A percentile compares a stretch with the other conserved stretches of the same genome.
Evolutionary conservation across 2,797 vertebrate species (phyloP).

Genomic region (Enteromius fasciolatus): DNA sequence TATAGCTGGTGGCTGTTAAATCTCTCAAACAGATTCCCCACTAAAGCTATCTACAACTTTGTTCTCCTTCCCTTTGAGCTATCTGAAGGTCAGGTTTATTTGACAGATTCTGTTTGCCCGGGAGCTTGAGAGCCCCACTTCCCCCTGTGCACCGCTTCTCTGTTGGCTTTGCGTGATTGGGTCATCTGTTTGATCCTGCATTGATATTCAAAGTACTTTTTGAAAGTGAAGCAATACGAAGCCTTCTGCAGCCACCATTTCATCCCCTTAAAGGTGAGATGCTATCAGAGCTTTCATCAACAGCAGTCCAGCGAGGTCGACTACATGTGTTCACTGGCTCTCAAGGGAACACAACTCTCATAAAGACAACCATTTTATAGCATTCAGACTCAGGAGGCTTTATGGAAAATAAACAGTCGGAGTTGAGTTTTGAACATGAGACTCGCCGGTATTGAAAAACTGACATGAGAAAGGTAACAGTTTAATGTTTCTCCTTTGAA

Average conservation of each 20-base stretch:
- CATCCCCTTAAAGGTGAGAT: constrained; percentile 34
- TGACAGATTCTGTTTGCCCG: constrained; percentile 26
- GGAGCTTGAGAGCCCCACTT: constrained; percentile 31
- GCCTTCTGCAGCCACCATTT: constrained; percentile 26
- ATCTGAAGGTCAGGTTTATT: constrained; percentile 48
- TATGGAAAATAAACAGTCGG: constrained; percentile 28
- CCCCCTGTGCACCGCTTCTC: constrained; percentile 20
- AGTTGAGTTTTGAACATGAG: constrained; percentile 13
- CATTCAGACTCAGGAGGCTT: constrained; percentile 9
- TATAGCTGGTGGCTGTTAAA: constrained; percentile 33
- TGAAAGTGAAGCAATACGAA: constrained; percentile 41
- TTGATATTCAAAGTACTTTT: constrained; percentile 35
- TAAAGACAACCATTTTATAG: constrained; percentile 9
- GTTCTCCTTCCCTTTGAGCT: constrained; percentile 39
- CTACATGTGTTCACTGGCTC: constrained; percentile 5
- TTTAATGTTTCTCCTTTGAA: constrained; percentile 43
- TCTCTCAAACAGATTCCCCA: constrained; percentile 21
- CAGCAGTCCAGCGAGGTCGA: constrained; percentile 22
- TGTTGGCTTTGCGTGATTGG: constrained; percentile 47
- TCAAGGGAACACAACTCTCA: constrained; percentile 24
- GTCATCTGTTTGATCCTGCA: constrained; percentile 37
- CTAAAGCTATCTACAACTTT: constrained; percentile 40
- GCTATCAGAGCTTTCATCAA: constrained; percentile 42
- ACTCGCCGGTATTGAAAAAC: constrained; percentile 6
- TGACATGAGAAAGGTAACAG: constrained; percentile 23